phyloP scores from a whole-genome alignment of 2,797 vertebrate species.

The Rousettus madagascariensis region DNA sequence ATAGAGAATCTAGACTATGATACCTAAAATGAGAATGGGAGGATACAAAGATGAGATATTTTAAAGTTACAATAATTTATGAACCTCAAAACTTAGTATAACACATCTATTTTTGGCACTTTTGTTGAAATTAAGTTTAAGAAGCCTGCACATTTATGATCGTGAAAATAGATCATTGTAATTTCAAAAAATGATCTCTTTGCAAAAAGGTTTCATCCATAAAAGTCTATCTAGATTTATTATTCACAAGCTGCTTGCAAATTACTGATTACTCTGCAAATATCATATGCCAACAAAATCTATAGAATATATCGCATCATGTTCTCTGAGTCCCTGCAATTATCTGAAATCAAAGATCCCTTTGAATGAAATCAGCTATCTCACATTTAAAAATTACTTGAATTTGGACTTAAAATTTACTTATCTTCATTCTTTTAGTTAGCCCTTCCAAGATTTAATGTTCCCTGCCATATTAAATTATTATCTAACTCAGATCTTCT shows the following conservation, averaged over 20 bases:
- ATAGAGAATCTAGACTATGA: neutral
- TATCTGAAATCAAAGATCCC: neutral
- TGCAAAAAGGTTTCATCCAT: neutral
- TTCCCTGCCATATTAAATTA: neutral
- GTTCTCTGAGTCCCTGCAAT: neutral
- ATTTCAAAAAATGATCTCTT: slow-evolving; percentile 2
- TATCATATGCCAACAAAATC: neutral
- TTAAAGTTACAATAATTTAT: neutral
- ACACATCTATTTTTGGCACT: neutral
- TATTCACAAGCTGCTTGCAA: neutral
- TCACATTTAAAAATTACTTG: neutral
- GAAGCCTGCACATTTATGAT: neutral
- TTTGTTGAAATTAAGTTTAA: neutral
- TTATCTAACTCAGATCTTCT: neutral
- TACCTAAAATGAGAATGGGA: neutral
- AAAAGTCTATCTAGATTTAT: neutral
- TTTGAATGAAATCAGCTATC: neutral
- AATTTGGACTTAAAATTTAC: neutral
- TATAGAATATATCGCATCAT: neutral
- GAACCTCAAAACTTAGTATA: neutral
- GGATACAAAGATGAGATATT: neutral
- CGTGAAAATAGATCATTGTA: neutral
- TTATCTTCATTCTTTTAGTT: neutral
- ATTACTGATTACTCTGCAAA: neutral
- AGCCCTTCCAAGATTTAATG: neutral